Evolutionary conservation across 2,888 invertebrate species (phyloP), one percentile per base, ranked within the genome.

Genomic region (Piscicola geometra): DNA sequence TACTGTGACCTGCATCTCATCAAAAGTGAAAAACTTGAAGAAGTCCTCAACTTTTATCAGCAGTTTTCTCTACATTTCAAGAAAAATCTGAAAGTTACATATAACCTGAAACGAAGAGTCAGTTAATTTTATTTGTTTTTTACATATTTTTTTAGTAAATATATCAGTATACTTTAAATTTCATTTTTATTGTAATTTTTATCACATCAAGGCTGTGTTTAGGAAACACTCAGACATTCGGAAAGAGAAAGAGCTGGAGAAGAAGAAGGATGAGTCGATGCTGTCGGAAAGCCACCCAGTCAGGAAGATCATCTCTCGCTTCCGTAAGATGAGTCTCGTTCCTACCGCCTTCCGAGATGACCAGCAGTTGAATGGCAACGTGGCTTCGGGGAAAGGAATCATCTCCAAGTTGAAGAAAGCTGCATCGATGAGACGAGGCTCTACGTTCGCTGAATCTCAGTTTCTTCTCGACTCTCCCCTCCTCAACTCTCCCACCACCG

Each of bases 1-100:
- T 99, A 99, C 89, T 98, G 99, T 89, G 99, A 99, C 89, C 90
- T 99, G 84, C 99, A 99, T 88, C 94, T 95, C 84, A 99, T 99
- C 87, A 98, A 98, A 79, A 81, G 88, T 74, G 95, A 96, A 87
- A 91, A 93, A 83, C 89, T 97, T 80, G 90, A 97, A 81, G 95
- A 97, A 88, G 87, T 87, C 12, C 90, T 99, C 82, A 94, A 95
- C 88, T 99, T 99, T 89, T 99, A 99, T 88, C 96, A 97, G 87
- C 95, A 98, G 80, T 99, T 99, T 88, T 96, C 98, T 81, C 97
- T 97, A 88, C 96, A 96, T 83, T 99, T 99, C 88, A 94, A 97
- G 79, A 89, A 98, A 82, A 99, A 98, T 88, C 90, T 99, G 83
- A 91, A 97, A 81, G 90, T 99, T 82, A 99, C 99, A 25, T 99